Conservation (phyloP, 2,113 vertebrate genomes). For the Menidia beryllina region DNA sequence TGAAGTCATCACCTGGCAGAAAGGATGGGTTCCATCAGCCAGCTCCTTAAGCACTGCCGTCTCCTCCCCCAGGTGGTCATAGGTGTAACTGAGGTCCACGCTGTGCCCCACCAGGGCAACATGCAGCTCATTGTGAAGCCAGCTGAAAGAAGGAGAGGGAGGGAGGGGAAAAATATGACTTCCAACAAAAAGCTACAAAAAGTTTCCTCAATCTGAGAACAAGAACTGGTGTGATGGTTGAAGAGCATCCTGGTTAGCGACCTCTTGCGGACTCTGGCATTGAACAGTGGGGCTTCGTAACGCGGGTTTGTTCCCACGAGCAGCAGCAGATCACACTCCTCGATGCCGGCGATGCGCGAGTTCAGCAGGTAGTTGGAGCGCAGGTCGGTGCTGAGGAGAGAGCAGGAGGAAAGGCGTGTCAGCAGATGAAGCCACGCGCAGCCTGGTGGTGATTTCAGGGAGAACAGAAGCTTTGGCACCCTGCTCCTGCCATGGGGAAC, state of each 20-base stretch:
- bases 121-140: slow-evolving; percentile 96
- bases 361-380: slow-evolving; percentile 98
- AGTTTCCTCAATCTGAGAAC: not conserved
- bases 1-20: slow-evolving; percentile 84
- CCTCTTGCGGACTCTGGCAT: slow-evolving; percentile 96
- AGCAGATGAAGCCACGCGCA: not conserved
- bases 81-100: slow-evolving; percentile 93
- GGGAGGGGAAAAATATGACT: too few species aligned
- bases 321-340: slow-evolving; percentile 93
- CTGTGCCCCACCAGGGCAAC: slow-evolving; percentile 90
- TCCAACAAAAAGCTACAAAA: too few species aligned
- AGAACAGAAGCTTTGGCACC: slow-evolving; percentile 74
- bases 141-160: slow-evolving; percentile 78
- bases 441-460: not conserved
- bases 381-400: slow-evolving; percentile 87
- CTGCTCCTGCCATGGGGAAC: slow-evolving; percentile 92
- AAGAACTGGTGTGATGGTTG: not conserved
- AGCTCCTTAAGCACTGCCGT: slow-evolving; percentile 89
- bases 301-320: slow-evolving; percentile 96
- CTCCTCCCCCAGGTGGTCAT: slow-evolving; percentile 93
- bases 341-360: slow-evolving; percentile 91
- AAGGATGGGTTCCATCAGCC: slow-evolving; percentile 89
- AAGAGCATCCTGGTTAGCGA: too few species aligned
- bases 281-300: slow-evolving; percentile 96
- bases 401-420: not conserved